Conservation (phyloP, 2,888 invertebrate species). For the Silvanus unidentatus region DNA sequence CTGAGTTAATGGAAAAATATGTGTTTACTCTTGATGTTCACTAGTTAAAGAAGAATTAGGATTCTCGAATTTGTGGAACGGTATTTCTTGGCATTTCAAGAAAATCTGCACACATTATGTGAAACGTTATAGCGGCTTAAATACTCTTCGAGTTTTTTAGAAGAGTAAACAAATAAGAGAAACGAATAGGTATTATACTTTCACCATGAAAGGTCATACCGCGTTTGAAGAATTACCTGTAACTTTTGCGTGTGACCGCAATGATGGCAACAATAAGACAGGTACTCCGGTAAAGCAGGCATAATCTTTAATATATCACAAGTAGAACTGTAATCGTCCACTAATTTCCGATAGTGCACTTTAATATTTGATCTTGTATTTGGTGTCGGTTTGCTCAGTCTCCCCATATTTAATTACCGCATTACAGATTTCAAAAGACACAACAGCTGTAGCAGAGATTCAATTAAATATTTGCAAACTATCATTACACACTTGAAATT, state of each 20-base stretch:
- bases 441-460: conserved; percentile 13
- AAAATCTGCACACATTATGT: no score
- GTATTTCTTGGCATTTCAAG: no score
- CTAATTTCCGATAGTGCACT: conserved; percentile 55
- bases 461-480: conserved; percentile 14
- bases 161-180: no score
- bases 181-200: background rate
- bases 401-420: conserved; percentile 45
- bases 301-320: conserved; percentile 45
- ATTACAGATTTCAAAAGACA: background rate
- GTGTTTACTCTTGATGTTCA: no score
- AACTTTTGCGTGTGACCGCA: conserved; percentile 57
- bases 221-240: conserved; percentile 46
- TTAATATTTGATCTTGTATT: conserved; percentile 48
- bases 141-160: no score
- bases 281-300: conserved; percentile 52
- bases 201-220: conserved; percentile 1
- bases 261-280: conserved; percentile 56
- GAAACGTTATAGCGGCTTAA: no score
- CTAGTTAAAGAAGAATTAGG: no score
- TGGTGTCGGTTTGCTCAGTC: conserved; percentile 45
- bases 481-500: no score
- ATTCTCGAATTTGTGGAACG: no score
- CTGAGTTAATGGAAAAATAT: no score
- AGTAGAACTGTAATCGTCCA: conserved; percentile 50